These are phyloP conservation scores for Encarsia formosa DNA, from an alignment of 2,888 invertebrate species.

Conservation along the genomic window DNA sequence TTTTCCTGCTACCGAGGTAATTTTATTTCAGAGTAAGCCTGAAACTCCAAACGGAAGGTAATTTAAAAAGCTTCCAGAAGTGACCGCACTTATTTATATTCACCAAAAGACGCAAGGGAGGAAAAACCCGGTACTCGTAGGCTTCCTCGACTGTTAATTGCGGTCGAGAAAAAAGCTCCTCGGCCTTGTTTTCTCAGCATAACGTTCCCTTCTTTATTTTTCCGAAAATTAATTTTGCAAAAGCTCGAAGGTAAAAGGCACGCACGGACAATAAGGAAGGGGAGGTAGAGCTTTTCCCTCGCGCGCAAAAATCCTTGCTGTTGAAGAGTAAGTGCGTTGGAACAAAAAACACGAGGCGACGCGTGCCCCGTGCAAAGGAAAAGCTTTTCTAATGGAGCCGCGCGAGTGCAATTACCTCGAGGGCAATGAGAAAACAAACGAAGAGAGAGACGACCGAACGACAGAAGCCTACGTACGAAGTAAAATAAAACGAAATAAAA, in stretches of 20 bases:
- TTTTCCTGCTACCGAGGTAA: too few relatives aligned
- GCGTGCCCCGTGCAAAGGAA: slow-evolving; percentile 8
- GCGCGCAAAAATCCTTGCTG: background rate
- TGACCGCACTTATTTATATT: background rate
- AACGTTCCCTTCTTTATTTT: slow-evolving; percentile 12
- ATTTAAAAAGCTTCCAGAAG: too few relatives aligned
- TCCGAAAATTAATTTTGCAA: slow-evolving; percentile 23
- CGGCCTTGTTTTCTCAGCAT: background rate
- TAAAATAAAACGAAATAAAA: slow-evolving; percentile 25
- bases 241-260: background rate
- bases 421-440: slow-evolving; percentile 47
- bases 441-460: slow-evolving; percentile 35
- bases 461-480: slow-evolving; percentile 23
- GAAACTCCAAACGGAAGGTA: too few relatives aligned
- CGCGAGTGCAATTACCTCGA: slow-evolving; percentile 47
- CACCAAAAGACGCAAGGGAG: background rate
- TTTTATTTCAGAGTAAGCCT: too few relatives aligned
- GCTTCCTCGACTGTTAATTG: slow-evolving; percentile 17
- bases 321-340: background rate
- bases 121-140: background rate
- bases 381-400: slow-evolving; percentile 17
- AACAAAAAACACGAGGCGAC: background rate
- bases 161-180: background rate
- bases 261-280: background rate
- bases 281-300: background rate